Evolutionary conservation across 2,113 vertebrate genomes (phyloP), one percentile per base, ranked within the genome.

Genomic region (Alaudala cheleensis): DNA sequence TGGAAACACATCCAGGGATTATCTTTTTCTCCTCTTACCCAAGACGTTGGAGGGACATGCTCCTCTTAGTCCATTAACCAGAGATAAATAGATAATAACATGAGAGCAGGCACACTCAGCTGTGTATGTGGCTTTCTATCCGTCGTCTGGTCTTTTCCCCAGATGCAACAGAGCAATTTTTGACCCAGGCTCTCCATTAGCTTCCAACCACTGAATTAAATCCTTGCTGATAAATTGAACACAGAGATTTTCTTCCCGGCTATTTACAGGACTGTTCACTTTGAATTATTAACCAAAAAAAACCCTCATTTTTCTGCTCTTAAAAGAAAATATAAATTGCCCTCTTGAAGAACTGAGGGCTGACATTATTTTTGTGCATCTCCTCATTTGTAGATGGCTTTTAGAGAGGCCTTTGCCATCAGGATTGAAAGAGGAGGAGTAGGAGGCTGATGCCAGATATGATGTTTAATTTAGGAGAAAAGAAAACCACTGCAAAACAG

Each of bases 401-500:
- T 94, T 79, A 80, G 58, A 31, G 34, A 96, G 67, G 69, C 72
- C n/a, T 64, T 85, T 93, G 23, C 8, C 88, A 66, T 82, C 34
- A 92, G 73, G 70, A 34, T 23, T 62, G 70, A 87, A 96, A 82
- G 60, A 90, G 45, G 51, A 28, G 58, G 81, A 66, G 24, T 25
- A 62, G 23, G 51, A 89, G 54, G 31, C n/a, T 78, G 23, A 87
- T 28, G 45, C 47, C 50, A 65, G 66, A 82, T 49, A 86, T 50
- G 12, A 84, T 19, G 9, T 34, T 95, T 82, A 40, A 50, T 89
- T 86, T 81, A 86, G 37, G 29, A 96, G 37, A 71, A 84, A 86
- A 88, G 71, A 76, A 94, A 96, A 61, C 10, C 47, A 28, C 24
- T 81, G 54, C 19, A 92, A 92, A 96, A 79, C n/a, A 42, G 58